phyloP scores from a whole-genome alignment of 1,140 invertebrate genomes.

The Apis dorsata region DNA sequence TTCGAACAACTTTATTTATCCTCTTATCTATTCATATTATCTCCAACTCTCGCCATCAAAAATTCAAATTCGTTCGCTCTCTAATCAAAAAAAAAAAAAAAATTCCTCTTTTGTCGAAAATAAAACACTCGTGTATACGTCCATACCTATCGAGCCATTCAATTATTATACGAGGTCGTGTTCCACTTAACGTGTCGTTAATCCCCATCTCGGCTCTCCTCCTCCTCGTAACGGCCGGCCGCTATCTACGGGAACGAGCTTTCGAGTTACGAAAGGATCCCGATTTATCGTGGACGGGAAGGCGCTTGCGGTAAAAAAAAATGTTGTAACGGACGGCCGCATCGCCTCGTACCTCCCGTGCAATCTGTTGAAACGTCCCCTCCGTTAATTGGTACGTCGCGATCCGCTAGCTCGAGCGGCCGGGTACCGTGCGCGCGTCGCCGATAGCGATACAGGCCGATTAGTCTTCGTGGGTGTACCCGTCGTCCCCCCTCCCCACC shows the following conservation, averaged over 20 bases:
- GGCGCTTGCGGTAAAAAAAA: constrained; percentile 16
- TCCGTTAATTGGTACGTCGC: constrained; percentile 50
- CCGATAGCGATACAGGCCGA: constrained; percentile 39
- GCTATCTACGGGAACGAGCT: constrained; percentile 11
- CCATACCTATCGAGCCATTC: background rate
- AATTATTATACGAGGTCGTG: constrained; percentile 26
- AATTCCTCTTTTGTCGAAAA: too few relatives aligned
- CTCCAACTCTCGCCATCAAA: too few relatives aligned
- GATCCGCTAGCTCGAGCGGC: constrained; percentile 2
- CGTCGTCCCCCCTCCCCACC: constrained; percentile 28
- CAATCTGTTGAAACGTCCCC: constrained; percentile 40
- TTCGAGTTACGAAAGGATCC: constrained; percentile 26
- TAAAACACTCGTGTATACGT: too few relatives aligned
- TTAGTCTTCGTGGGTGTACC: constrained; percentile 17
- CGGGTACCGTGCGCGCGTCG: background rate
- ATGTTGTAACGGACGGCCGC: constrained; percentile 7
- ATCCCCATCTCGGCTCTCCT: background rate
- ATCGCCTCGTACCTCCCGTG: background rate
- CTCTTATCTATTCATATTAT: too few relatives aligned
- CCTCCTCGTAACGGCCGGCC: background rate
- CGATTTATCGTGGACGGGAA: constrained; percentile 44
- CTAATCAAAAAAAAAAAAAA: too few relatives aligned
- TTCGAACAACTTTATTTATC: too few relatives aligned
- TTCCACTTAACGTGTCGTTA: constrained; percentile 42
- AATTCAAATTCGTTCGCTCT: too few relatives aligned